Conservation (phyloP, 2,888 invertebrate genomes). For the Trichogramma evanescens region DNA sequence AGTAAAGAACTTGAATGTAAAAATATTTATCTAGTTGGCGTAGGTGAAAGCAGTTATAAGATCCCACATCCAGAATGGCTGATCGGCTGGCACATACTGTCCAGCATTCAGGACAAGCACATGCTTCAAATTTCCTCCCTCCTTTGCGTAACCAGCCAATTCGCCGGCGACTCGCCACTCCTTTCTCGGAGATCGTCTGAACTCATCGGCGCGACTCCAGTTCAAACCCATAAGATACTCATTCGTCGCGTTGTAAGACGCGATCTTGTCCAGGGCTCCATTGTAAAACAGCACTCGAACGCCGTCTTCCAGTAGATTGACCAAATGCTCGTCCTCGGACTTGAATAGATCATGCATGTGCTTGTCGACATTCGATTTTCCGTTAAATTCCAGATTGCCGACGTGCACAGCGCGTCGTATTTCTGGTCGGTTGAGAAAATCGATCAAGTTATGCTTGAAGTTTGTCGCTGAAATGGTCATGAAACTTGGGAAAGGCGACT, state of each 20-base stretch:
- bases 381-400: slow-evolving; percentile 67
- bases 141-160: slow-evolving; percentile 37
- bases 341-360: slow-evolving; percentile 71
- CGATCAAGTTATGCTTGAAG: too few relatives aligned
- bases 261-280: slow-evolving; percentile 84
- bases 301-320: slow-evolving; percentile 60
- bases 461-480: too few relatives aligned
- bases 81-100: slow-evolving; percentile 43
- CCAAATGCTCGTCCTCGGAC: slow-evolving; percentile 65
- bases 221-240: slow-evolving; percentile 57
- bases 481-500: slow-evolving; percentile 43
- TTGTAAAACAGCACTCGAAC: slow-evolving; percentile 71
- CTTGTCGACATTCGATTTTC: slow-evolving; percentile 56
- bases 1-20: neutral
- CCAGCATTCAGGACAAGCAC: slow-evolving; percentile 40
- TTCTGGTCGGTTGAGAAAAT: slow-evolving; percentile 38
- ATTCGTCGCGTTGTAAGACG: slow-evolving; percentile 74
- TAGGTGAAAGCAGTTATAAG: slow-evolving; percentile 27
- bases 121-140: slow-evolving; percentile 30
- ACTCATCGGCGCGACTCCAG: slow-evolving; percentile 41
- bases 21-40: neutral
- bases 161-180: slow-evolving; percentile 37
- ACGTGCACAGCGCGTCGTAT: slow-evolving; percentile 76
- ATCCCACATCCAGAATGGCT: slow-evolving; percentile 40
- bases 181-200: slow-evolving; percentile 30